Percentiles rank a stretch among this genome's conserved stretches.
phyloP scores from a whole-genome alignment of 1,140 invertebrate genomes.

The Lepidotrigona ventralis region DNA sequence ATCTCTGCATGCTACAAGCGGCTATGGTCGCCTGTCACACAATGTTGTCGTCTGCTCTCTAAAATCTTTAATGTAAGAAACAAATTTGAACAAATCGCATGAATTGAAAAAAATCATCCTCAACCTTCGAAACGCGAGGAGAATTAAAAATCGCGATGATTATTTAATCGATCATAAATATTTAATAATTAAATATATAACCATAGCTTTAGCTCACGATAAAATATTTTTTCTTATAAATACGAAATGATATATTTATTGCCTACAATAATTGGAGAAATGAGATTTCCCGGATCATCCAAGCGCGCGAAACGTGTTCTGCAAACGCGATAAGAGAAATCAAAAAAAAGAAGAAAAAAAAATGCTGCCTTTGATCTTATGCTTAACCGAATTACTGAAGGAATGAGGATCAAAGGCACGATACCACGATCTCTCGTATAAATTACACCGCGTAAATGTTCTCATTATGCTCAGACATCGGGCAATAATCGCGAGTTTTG shows the following conservation, averaged over 20 bases:
- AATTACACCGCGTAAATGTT: conserved; percentile 39
- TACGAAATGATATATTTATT: no score
- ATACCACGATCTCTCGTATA: conserved; percentile 10
- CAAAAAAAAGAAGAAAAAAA: neutral
- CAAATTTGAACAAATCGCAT: no score
- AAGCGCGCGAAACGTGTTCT: neutral
- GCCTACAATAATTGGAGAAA: no score
- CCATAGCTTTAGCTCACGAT: no score
- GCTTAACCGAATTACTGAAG: conserved; percentile 31
- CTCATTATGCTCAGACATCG: conserved; percentile 22
- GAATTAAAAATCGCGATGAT: no score
- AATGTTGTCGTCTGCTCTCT: no score
- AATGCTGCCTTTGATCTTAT: conserved; percentile 15
- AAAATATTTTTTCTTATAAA: no score
- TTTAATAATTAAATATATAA: no score
- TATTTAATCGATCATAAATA: no score
- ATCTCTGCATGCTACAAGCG: neutral
- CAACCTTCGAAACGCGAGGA: no score
- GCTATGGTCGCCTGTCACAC: neutral
- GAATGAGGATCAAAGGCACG: conserved; percentile 25
- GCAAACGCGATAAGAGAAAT: conserved; percentile 10
- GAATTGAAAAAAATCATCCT: no score
- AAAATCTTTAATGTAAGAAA: no score
- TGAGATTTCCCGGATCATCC: neutral
- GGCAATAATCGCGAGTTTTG: conserved; percentile 27